A percentile compares a stretch with the other conserved stretches of the same genome.
Evolutionary conservation across 2,797 vertebrate genomes (phyloP).

Genomic region (Spheniscus humboldti): DNA sequence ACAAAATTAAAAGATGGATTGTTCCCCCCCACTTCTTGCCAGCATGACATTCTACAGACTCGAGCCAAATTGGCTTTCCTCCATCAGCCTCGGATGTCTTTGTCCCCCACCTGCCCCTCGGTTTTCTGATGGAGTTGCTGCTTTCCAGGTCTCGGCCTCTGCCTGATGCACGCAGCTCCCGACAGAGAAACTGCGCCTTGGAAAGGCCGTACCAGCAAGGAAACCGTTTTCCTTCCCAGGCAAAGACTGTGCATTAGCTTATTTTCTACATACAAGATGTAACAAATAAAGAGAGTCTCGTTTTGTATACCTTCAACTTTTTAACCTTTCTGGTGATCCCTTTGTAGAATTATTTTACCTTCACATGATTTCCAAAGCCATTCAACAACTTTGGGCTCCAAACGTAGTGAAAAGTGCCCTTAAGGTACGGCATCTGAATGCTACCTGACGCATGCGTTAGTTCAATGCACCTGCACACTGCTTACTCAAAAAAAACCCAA

Average conservation of each 20-base stretch:
- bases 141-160: background rate
- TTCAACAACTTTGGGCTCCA: background rate
- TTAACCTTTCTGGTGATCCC: no score
- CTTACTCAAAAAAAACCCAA: background rate
- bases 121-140: background rate
- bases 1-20: background rate
- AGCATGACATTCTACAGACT: no score
- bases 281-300: background rate
- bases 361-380: fast-evolving
- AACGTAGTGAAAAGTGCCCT: background rate
- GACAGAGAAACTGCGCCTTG: fast-evolving
- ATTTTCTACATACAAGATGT: fast-evolving
- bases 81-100: background rate
- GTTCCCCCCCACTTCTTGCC: background rate
- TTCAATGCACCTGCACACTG: fast-evolving
- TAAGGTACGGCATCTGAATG: fast-evolving
- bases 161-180: fast-evolving
- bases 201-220: fast-evolving
- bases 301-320: background rate
- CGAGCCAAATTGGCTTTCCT: background rate
- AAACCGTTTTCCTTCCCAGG: background rate
- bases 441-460: fast-evolving
- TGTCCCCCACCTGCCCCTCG: no score
- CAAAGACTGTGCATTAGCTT: fast-evolving
- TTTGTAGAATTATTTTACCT: background rate